Base-by-base conservation (phyloP, 2,797 vertebrate species). In the Siniperca obscura region DNA sequence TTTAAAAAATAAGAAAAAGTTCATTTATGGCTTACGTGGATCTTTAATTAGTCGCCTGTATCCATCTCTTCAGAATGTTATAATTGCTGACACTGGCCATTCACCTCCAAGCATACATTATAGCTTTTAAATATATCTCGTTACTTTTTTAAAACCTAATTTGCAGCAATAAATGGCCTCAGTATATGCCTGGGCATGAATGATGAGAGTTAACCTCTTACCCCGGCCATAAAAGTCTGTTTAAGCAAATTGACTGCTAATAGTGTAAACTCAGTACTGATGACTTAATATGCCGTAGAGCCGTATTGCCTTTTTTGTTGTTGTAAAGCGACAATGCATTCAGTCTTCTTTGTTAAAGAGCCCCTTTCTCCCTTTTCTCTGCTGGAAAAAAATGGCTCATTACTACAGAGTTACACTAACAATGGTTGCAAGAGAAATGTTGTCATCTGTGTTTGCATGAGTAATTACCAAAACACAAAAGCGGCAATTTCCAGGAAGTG, bases 401-500 rank as follows among this genome's bases (percentile, higher is more conserved):
- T 85, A 89, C 65, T 34, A 81, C 27, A 66, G 73, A 84, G 68
- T 79, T 73, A 78, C n/a, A 46, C 74, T 30, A 70, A 76, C 79
- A 85, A 76, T 70, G 25, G 78, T 36, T 79, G 76, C 78, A 59
- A 52, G 56, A 70, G 72, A 80, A 81, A 84, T 84, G 85, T 85
- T 87, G 82, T 82, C 85, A 74, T 80, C 68, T 80, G 27, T 81
- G 66, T 88, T 88, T 90, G 83, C 83, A 86, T 38, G 76, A 83
- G 71, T 91, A 86, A 90, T 92, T 89, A 88, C 70, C 69, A 83
- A 78, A 90, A 88, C 74, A 86, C 70, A 85, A 91, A 91, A 72
- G 80, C 85, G 72, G 76, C 80, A 88, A 78, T 88, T 87, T 86
- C 62, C 71, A 83, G 74, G 50, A 90, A 89, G 87, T 87, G 79